Evolutionary conservation across 23 tunicate species (phyloP).

Genomic region (Botrylloides violaceus): DNA sequence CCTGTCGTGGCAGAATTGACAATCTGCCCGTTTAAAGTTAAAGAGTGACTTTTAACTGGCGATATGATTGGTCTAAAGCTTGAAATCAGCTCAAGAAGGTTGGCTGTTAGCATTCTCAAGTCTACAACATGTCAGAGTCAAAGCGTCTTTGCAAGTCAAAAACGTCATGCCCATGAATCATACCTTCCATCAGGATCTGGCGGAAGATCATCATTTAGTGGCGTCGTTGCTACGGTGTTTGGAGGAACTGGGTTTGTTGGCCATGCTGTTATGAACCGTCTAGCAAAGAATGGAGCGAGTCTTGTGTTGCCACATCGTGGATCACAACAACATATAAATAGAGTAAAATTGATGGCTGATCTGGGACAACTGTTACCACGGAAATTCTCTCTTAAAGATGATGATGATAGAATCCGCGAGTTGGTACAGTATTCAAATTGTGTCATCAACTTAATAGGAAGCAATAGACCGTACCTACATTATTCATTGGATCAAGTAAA

Average conservation of each 20-base stretch:
- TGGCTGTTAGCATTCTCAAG: background rate
- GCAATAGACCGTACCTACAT: constrained; percentile 32
- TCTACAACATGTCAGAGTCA: background rate
- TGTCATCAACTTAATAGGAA: constrained; percentile 76
- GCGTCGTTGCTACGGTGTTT: constrained; percentile 85
- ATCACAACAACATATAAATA: constrained; percentile 34
- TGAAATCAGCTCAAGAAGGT: background rate
- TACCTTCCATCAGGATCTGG: constrained; percentile 77
- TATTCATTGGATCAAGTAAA: constrained; percentile 87
- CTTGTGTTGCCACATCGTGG: constrained; percentile 66
- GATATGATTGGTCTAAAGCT: background rate
- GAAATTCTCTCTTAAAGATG: constrained; percentile 37
- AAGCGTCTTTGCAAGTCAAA: constrained; percentile 17
- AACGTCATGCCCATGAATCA: constrained; percentile 59
- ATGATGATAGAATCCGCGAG: constrained; percentile 53
- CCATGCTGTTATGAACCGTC: constrained; percentile 55
- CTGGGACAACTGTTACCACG: constrained; percentile 66
- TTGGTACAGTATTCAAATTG: constrained; percentile 79
- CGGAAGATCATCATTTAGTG: constrained; percentile 96
- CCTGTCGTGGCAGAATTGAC: no score
- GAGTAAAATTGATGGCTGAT: constrained; percentile 73
- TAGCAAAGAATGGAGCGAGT: constrained; percentile 55
- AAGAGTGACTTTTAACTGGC: background rate
- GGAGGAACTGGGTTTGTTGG: constrained; percentile 83
- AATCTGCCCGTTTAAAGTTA: no score